Evolutionary conservation across 2,797 vertebrate species (phyloP).

Genomic region (Steatocranus sp.): DNA sequence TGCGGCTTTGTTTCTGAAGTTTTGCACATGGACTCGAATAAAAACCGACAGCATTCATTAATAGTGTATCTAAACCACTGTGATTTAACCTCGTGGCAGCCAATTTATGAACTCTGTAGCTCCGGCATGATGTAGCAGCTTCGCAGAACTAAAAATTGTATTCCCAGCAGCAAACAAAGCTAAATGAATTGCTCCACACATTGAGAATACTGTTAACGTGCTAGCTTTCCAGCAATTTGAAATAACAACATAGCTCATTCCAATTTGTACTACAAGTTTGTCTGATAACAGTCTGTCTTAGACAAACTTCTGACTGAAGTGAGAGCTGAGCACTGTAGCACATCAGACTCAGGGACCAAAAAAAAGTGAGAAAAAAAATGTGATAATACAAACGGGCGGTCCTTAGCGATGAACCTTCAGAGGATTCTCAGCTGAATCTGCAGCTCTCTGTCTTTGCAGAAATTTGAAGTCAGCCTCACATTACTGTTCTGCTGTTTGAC

Average conservation of each 20-base stretch:
- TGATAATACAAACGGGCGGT: neutral
- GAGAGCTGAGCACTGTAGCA: neutral
- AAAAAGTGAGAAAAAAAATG: neutral
- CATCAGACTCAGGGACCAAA: neutral
- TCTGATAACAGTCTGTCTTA: neutral
- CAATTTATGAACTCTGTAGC: slow-evolving; percentile 16
- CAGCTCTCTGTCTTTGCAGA: neutral
- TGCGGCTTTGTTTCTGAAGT: slow-evolving; percentile 3
- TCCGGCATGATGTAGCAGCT: neutral
- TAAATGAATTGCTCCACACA: neutral
- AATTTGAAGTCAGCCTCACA: neutral
- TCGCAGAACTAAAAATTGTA: neutral
- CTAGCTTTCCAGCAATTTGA: neutral
- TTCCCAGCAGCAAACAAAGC: neutral
- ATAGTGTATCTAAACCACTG: slow-evolving; percentile 4
- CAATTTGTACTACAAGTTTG: neutral
- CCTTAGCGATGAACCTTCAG: neutral
- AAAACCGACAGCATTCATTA: slow-evolving; percentile 15
- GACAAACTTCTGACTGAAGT: neutral
- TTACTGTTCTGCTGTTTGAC: neutral
- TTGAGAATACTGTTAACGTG: neutral
- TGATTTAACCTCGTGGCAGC: slow-evolving; percentile 8
- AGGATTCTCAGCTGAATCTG: neutral
- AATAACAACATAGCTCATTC: neutral
- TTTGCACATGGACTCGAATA: neutral